These are phyloP conservation scores for Galeopterus variegatus DNA, from an alignment of 2,113 vertebrate genomes.

Conservation along the genomic window DNA sequence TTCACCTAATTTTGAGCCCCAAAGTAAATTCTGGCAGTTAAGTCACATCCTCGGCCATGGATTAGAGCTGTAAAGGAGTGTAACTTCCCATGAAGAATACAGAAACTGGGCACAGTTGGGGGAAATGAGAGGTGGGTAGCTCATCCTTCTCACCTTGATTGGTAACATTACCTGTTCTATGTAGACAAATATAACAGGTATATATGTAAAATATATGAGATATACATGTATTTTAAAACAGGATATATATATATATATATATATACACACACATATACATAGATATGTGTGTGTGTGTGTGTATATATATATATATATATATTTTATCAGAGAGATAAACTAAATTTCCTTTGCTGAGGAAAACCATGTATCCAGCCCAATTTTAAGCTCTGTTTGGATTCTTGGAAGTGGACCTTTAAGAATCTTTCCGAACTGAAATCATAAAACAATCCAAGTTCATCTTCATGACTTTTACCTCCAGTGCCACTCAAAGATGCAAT, in stretches of 20 bases:
- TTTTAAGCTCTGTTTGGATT: background rate
- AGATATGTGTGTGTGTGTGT: background rate
- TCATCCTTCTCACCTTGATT: background rate
- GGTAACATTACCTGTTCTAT: background rate
- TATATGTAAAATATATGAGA: too few species aligned
- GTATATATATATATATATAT: background rate
- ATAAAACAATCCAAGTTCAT: background rate
- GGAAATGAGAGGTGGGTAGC: background rate
- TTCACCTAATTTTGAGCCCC: background rate
- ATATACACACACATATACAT: background rate
- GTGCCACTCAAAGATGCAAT: background rate
- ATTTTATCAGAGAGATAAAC: background rate
- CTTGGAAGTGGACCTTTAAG: background rate
- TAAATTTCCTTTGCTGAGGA: background rate
- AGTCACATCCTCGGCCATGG: background rate
- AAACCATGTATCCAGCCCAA: background rate
- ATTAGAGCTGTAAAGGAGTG: background rate
- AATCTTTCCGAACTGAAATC: background rate
- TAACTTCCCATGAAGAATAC: background rate
- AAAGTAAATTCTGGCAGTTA: conserved; percentile 7
- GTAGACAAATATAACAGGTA: background rate
- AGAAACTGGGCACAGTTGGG: background rate
- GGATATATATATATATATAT: background rate
- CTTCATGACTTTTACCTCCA: background rate
- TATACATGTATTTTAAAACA: background rate